Conservation (phyloP, 35 echinoderm and acorn worm species). For the Lytechinus variegatus region DNA sequence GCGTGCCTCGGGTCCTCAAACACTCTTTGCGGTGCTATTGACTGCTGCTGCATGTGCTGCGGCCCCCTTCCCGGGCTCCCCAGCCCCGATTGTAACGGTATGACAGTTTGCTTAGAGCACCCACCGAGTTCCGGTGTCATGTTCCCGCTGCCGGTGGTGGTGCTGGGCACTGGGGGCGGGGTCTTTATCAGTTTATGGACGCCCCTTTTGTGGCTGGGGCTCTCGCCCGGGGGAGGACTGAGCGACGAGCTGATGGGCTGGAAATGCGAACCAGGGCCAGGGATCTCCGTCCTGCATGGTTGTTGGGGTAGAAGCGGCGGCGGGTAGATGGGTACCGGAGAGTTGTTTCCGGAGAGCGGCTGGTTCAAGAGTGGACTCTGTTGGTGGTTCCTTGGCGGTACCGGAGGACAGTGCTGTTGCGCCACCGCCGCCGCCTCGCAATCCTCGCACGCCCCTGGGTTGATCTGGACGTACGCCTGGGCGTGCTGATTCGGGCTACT, state of each 20-base stretch:
- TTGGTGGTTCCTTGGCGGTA: slow-evolving; percentile 39
- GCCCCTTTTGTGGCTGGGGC: not conserved
- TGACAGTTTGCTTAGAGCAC: slow-evolving; percentile 18
- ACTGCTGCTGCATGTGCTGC: not conserved
- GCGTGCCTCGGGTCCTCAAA: slow-evolving; percentile 94
- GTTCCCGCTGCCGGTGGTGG: slow-evolving; percentile 2
- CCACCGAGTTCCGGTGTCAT: not conserved
- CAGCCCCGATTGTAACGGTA: slow-evolving; percentile 18
- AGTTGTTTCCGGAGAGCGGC: slow-evolving; percentile 35
- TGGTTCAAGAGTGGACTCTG: slow-evolving; percentile 38
- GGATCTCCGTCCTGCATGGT: slow-evolving; percentile 27
- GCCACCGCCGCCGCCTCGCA: not conserved
- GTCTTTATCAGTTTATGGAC: slow-evolving; percentile 32
- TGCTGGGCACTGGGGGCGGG: not conserved
- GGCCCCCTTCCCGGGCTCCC: slow-evolving; percentile 36
- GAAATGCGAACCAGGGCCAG: slow-evolving; percentile 17
- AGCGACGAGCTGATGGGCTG: not conserved
- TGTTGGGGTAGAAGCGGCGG: not conserved
- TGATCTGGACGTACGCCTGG: slow-evolving; percentile 41
- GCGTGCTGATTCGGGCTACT: slow-evolving; percentile 46
- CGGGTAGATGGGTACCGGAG: slow-evolving; percentile 26
- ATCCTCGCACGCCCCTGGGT: slow-evolving; percentile 37
- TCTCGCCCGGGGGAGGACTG: not conserved
- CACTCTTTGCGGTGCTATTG: slow-evolving; percentile 76
- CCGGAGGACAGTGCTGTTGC: not conserved